Evolutionary conservation across 1,140 invertebrate species (phyloP), one percentile per base, ranked within the genome.

Genomic region (Drosophila biarmipes): DNA sequence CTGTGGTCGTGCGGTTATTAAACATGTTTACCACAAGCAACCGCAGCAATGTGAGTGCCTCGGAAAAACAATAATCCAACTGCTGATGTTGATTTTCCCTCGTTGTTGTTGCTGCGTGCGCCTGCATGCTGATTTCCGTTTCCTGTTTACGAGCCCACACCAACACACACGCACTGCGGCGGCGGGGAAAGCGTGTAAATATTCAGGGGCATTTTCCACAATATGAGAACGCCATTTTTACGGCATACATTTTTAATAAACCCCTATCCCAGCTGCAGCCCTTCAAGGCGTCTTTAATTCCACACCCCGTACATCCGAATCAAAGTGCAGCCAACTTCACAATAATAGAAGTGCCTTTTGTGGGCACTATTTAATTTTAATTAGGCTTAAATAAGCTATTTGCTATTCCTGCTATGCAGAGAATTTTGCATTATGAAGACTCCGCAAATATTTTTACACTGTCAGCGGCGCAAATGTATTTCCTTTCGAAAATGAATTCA

Each of bases 211-310:
- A 78, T 87, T 86, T 73, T 67, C 53, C 53, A 67, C 78, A 87
- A 69, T 81, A 85, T 85, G 80, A 77, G 75, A 85, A 61, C 72
- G 58, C 73, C 66, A 80, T 86, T 87, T 87, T 81, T 68, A 81
- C 80, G 68, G 68, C 74, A 87, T 86, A 74, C 78, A 86, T 81
- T 87, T 86, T 87, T 78, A 86, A 86, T 87, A 86, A 87, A 73
- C 61, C 61, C 73, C 62, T 54, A 45, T 45, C 51, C 21, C 68
- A 6, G 21, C 35, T 46, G n/a, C 31, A 8, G 21, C 6, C 37
- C 34, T 17, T 0, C 11, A 4, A 48, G 45, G 46, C 46, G 46
- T 31, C 34, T 21, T 53, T 43, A 15, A 34, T 53, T 59, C 29
- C 15, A 51, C 29, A 34, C 12, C 15, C 29, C 48, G 34, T 12